Conservation (phyloP, 2,797 vertebrate species). For the Clamator glandarius region DNA sequence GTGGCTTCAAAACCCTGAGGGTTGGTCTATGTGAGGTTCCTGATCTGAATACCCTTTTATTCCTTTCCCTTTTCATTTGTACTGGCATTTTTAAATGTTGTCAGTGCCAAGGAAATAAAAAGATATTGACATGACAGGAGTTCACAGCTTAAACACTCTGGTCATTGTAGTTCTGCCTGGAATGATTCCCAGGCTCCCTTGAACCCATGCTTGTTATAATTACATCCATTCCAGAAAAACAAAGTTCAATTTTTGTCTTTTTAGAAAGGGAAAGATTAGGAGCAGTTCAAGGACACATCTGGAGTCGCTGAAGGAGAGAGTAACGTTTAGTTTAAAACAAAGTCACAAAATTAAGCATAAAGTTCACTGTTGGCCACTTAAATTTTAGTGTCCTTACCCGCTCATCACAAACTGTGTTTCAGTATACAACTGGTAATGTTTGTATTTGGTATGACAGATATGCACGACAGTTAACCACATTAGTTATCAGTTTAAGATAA, state of each 20-base stretch:
- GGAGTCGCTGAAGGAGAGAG: neutral
- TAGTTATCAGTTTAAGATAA: neutral
- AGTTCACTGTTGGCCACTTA: conserved; percentile 21
- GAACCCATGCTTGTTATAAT: neutral
- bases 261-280: conserved; percentile 18
- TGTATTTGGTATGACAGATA: neutral
- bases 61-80: neutral
- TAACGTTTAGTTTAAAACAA: conserved; percentile 27
- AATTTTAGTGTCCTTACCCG: neutral
- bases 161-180: neutral
- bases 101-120: conserved; percentile 29
- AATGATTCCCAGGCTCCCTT: conserved; percentile 20
- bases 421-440: neutral
- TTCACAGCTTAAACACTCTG: neutral
- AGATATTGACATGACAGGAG: conserved; percentile 29
- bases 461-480: neutral
- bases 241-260: conserved; percentile 11
- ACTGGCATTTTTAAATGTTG: conserved; percentile 8
- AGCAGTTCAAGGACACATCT: neutral
- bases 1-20: neutral
- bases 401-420: conserved; percentile 7
- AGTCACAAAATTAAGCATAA: neutral
- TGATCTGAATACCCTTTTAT: neutral
- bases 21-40: neutral
- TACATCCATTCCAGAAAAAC: conserved; percentile 10